Percentiles rank a stretch among this genome's conserved stretches.
These are phyloP conservation scores for Adelognathus sp. DNA, from an alignment of 2,888 invertebrate species.

Conservation along the genomic window DNA sequence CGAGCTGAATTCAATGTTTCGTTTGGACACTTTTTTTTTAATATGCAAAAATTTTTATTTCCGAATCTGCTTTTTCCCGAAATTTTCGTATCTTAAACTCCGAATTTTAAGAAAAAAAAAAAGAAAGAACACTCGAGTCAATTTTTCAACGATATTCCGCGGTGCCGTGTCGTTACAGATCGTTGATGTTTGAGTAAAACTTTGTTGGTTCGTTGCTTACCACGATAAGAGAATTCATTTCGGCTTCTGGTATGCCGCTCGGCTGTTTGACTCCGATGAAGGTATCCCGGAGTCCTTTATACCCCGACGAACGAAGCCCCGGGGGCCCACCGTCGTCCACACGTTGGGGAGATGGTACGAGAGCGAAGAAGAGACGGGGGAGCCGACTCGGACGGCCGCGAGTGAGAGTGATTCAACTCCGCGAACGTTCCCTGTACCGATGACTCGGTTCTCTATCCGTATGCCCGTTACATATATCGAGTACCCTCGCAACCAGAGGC, in stretches of 20 bases:
- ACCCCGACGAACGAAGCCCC: constrained; percentile 71
- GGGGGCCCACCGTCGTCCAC: constrained; percentile 69
- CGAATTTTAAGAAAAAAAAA: not conserved
- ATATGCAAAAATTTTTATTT: too few relatives aligned
- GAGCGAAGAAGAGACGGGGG: constrained; percentile 77
- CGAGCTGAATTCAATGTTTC: too few relatives aligned
- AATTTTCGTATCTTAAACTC: too few relatives aligned
- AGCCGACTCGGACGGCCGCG: constrained; percentile 57
- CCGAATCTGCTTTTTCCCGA: too few relatives aligned
- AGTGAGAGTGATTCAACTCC: constrained; percentile 78
- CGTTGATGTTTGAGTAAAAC: constrained; percentile 42
- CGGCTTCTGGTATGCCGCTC: constrained; percentile 80
- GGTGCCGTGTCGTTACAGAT: too few relatives aligned
- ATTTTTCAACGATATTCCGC: too few relatives aligned
- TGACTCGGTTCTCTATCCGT: not conserved
- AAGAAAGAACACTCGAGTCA: constrained; percentile 2
- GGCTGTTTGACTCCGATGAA: constrained; percentile 79
- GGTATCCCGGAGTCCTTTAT: constrained; percentile 80
- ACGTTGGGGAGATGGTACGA: constrained; percentile 60
- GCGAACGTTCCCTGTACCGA: constrained; percentile 17
- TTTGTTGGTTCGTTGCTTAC: constrained; percentile 72
- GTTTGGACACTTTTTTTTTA: too few relatives aligned
- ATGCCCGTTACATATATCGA: too few relatives aligned
- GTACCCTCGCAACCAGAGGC: too few relatives aligned
- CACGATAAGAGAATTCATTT: constrained; percentile 81